Conservation (phyloP, 2,888 invertebrate species). For the Epistrophe eligans region DNA sequence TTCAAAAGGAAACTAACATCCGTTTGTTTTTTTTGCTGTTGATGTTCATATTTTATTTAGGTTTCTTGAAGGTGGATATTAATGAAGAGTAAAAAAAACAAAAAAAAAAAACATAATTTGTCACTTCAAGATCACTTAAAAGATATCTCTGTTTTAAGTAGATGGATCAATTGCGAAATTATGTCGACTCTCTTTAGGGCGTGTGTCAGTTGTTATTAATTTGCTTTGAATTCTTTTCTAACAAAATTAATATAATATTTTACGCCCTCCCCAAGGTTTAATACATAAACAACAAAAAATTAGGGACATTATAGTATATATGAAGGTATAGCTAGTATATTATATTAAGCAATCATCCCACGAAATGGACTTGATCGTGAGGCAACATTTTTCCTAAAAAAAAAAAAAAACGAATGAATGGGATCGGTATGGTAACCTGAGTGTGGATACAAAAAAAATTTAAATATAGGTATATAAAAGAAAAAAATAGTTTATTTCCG, state of each 20-base stretch:
- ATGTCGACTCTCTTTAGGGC: not conserved
- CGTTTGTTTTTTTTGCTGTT: slow-evolving; percentile 37
- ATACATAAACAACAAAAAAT: slow-evolving; percentile 3
- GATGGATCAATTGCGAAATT: slow-evolving; percentile 23
- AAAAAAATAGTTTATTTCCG: slow-evolving; percentile 59
- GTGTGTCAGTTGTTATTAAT: not conserved
- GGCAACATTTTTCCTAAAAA: slow-evolving; percentile 46
- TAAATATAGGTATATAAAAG: not conserved
- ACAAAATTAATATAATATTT: slow-evolving; percentile 48
- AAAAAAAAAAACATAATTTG: slow-evolving; percentile 10
- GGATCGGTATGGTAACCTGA: slow-evolving; percentile 35
- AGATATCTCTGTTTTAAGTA: slow-evolving; percentile 11
- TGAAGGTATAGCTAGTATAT: not conserved
- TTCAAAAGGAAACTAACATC: slow-evolving; percentile 68
- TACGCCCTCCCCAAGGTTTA: slow-evolving; percentile 63
- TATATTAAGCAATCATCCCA: slow-evolving; percentile 36
- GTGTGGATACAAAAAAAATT: slow-evolving; percentile 40
- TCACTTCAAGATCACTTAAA: slow-evolving; percentile 16
- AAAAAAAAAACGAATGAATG: slow-evolving; percentile 11
- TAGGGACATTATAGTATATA: not conserved
- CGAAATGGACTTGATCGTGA: slow-evolving; percentile 59
- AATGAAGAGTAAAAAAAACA: not conserved
- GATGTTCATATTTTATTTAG: not conserved
- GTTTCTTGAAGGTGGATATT: not conserved
- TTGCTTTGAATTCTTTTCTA: slow-evolving; percentile 24